These are phyloP conservation scores for Caenorhabditis sp. DNA, from an alignment of 2,888 invertebrate genomes.

Conservation along the genomic window DNA sequence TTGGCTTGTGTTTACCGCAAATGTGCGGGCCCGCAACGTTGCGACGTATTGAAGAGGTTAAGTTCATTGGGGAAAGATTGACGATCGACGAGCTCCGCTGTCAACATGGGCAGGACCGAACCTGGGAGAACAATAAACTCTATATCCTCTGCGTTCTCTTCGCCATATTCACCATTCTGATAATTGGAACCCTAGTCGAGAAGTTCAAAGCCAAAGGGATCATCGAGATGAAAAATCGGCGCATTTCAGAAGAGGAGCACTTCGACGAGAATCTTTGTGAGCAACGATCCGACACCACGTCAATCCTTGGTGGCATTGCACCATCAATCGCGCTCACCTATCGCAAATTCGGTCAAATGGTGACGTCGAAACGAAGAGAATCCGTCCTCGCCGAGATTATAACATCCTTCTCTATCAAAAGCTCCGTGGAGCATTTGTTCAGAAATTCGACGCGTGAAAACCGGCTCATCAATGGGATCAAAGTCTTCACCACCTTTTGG, in stretches of 20 bases:
- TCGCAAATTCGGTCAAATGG: conserved; percentile 15
- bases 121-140: background rate
- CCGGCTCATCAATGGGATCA: conserved; percentile 35
- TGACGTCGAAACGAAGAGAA: background rate
- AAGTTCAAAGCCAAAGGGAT: conserved; percentile 20
- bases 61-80: background rate
- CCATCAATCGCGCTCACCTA: conserved; percentile 55
- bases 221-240: background rate
- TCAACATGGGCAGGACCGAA: background rate
- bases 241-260: background rate
- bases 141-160: background rate
- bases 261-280: background rate
- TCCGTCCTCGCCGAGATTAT: conserved; percentile 11
- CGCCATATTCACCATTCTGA: conserved; percentile 7
- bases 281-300: background rate
- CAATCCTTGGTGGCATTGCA: conserved; percentile 1
- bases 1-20: background rate
- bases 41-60: background rate
- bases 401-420: conserved; percentile 43
- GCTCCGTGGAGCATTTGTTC: conserved; percentile 37
- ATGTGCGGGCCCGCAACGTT: background rate
- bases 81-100: background rate
- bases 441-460: conserved; percentile 47
- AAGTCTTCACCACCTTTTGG: conserved; percentile 49
- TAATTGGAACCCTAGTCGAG: conserved; percentile 17